Evolutionary conservation across 2,113 vertebrate genomes (phyloP).

Genomic region (Opisthocomus hoazin): DNA sequence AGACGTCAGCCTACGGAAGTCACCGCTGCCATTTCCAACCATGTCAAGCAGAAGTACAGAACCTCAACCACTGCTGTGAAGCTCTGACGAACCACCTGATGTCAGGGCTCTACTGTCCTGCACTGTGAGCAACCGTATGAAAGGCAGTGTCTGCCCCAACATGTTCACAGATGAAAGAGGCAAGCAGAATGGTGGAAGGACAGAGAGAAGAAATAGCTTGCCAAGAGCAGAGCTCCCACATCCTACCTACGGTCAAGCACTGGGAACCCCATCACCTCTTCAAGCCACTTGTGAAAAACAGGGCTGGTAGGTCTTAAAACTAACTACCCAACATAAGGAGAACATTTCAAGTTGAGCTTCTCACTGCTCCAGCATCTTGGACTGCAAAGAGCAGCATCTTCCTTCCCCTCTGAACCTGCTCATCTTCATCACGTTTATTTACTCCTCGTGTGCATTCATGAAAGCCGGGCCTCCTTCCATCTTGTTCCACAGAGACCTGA

Average conservation of each 20-base stretch:
- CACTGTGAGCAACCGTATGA: fast-evolving
- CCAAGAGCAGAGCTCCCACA: neutral
- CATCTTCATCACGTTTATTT: neutral
- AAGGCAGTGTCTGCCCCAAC: neutral
- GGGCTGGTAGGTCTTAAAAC: neutral
- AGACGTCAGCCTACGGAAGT: neutral
- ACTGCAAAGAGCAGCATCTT: neutral
- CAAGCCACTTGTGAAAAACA: neutral
- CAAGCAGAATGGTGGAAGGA: neutral
- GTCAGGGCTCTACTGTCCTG: neutral
- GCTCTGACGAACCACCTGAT: neutral
- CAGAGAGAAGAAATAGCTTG: neutral
- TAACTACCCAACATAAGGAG: neutral
- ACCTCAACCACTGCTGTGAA: neutral
- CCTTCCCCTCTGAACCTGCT: neutral
- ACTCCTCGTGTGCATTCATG: neutral
- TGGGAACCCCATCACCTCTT: neutral
- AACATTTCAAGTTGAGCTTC: neutral
- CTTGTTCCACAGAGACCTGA: neutral
- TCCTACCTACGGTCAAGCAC: fast-evolving
- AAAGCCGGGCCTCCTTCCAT: neutral
- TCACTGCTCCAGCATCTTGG: neutral
- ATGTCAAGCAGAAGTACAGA: neutral
- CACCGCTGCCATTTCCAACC: neutral
- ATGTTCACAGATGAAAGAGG: neutral